Percentiles rank a stretch among this genome's conserved stretches.
Conservation (phyloP, 2,113 vertebrate species). For the Vidua chalybeata region DNA sequence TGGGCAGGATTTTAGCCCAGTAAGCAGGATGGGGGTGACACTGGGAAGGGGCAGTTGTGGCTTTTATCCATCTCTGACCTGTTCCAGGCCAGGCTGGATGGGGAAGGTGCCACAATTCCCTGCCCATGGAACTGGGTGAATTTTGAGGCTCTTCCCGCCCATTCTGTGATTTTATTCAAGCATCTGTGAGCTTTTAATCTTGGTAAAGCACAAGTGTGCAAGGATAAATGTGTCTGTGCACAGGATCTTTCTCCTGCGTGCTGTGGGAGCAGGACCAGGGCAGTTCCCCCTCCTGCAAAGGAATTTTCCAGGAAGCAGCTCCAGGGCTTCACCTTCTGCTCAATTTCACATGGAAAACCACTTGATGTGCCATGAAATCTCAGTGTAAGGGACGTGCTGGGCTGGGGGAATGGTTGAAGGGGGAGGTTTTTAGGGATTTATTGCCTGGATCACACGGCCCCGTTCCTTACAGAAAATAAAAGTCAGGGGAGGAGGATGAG, state of each 20-base stretch:
- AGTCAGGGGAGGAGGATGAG: background rate
- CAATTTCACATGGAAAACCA: fast-evolving
- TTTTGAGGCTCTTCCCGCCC: background rate
- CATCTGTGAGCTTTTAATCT: no score
- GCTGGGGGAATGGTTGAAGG: background rate
- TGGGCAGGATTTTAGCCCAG: background rate
- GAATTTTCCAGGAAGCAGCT: background rate
- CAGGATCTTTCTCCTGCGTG: fast-evolving
- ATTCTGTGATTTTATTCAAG: background rate
- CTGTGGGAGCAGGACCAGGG: fast-evolving
- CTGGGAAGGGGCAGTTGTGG: background rate
- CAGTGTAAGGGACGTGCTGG: background rate
- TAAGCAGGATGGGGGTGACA: fast-evolving
- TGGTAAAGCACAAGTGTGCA: fast-evolving
- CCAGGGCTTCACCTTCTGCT: background rate
- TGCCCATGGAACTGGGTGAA: background rate
- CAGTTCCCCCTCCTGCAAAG: background rate
- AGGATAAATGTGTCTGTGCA: fast-evolving
- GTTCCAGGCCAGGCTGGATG: background rate
- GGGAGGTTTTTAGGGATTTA: background rate
- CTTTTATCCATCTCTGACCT: no score
- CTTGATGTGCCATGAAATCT: background rate
- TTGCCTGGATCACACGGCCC: background rate
- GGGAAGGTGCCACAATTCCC: background rate
- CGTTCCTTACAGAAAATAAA: background rate